Evolutionary conservation across 2,888 invertebrate genomes (phyloP), one percentile per base, ranked within the genome.

Genomic region (Diplolepis rosae): DNA sequence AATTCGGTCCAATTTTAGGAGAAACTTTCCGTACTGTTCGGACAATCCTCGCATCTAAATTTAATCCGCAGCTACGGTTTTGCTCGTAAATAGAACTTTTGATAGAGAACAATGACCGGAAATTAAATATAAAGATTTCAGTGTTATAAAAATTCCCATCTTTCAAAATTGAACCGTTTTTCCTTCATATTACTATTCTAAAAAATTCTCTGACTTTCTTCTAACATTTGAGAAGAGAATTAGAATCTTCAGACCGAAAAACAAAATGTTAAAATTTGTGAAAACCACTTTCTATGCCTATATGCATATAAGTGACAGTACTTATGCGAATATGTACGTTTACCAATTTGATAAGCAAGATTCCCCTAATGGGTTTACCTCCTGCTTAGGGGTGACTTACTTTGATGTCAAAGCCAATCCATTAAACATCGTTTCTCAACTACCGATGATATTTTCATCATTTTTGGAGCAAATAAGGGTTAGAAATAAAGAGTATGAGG

Each of bases 1-100:
- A 61, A 61, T 61, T 39, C 61, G 61, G 27, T 61, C 61, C 61
- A 61, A 61, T 42, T 61, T 42, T 61, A 39, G 61, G 24, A 42
- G 39, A 9, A 61, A 61, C 61, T 61, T 61, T 61, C 24, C 35
- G 24, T 61, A 35, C 56, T 22, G 56, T 39, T 61, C 35, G 39
- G 39, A 61, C 39, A 61, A 61, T 61, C 61, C n/a, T 42, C 9
- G 39, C 39, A 42, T 42, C 61, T 61, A 61, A 61, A 61, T 61
- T 61, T 61, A 61, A 61, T 61, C 61, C n/a, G n/a, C 24, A 42
- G 61, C 27, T 9, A 39, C 7, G 39, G n/a, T 39, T 61, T 61
- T 61, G n/a, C n/a, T n/a, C n/a, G 39, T 61, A 52, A 7, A 42
- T n/a, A 54, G 39, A 6, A 22, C 27, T 27, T n/a, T 4, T 39